Base-by-base conservation (phyloP, 2,113 vertebrate genomes). In the Melanotaenia duboulayi region DNA sequence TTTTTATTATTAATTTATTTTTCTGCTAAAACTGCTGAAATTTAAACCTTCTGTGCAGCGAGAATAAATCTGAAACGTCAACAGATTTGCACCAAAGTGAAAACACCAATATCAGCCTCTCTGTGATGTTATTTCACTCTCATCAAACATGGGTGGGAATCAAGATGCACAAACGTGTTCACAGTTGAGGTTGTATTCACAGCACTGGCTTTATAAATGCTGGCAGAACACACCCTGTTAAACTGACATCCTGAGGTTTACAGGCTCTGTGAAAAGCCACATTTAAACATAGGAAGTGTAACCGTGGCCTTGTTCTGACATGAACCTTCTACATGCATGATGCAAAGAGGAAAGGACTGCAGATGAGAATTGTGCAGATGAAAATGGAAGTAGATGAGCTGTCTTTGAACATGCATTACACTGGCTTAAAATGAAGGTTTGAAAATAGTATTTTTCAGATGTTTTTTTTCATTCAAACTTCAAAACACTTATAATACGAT, bases 181-280 rank as follows among this genome's bases (percentile, higher is more conserved):
- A n/a, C n/a, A n/a, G n/a, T n/a, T n/a, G n/a, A n/a, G n/a, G n/a
- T n/a, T n/a, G n/a, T n/a, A n/a, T n/a, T n/a, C n/a, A 59, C 60
- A 69, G 67, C 22, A 0, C 4, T 49, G 24, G 7, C 42, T 8
- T 17, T 58, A 0, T 42, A 57, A 23, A 23, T 17, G 20, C 44
- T 50, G 28, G 1, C 35, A 19, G 40, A 73, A 57, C 48, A 79
- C 80, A 42, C 78, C 79, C 80, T 62, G 59, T 11, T 55, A 62
- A 91, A 92, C 91, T 85, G 89, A 89, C 85, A 81, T 78, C 11
- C 62, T 91, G 90, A 77, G 89, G 90, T 91, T 90, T 87, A 78
- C 71, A 22, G 19, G 28, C 55, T 73, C 24, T 35, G 16, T 1
- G 0, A 62, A 20, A 46, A 68, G 17, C 70, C 46, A 56, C 57